Evolutionary conservation across 2,797 vertebrate species (phyloP).

Genomic region (Uromys caudimaculatus): DNA sequence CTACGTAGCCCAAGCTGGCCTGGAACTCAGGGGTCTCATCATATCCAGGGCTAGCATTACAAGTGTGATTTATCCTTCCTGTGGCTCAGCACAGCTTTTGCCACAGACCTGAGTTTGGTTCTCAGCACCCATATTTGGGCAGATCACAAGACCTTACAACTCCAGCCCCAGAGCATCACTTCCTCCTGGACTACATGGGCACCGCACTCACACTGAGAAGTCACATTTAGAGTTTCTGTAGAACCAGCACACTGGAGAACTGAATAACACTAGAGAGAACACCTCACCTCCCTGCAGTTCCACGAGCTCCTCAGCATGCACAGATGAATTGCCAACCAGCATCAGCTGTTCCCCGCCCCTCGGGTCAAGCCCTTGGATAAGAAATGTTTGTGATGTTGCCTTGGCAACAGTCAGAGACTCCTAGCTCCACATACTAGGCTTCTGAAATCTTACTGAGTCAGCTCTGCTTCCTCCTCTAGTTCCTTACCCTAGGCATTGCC

Average conservation of each 20-base stretch:
- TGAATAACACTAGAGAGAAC: not conserved
- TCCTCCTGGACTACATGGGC: not conserved
- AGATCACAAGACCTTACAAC: not conserved
- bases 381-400: not conserved
- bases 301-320: not conserved
- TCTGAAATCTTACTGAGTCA: not conserved
- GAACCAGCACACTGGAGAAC: not conserved
- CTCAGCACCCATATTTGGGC: too few species aligned
- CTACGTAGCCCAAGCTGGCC: not conserved
- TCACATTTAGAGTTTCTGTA: not conserved
- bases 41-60: not conserved
- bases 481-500: constrained; percentile 20
- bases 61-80: not conserved
- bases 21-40: not conserved
- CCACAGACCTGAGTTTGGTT: not conserved
- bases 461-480: constrained; percentile 60
- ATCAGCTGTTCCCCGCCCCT: not conserved
- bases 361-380: not conserved
- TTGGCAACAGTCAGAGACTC: not conserved
- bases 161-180: not conserved
- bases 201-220: not conserved
- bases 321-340: not conserved
- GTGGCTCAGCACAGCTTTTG: not conserved
- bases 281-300: not conserved
- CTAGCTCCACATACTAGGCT: not conserved